Evolutionary conservation across 92 coral and sea anemone species (phyloP).

Genomic region (Chrysogorgia sp.): DNA sequence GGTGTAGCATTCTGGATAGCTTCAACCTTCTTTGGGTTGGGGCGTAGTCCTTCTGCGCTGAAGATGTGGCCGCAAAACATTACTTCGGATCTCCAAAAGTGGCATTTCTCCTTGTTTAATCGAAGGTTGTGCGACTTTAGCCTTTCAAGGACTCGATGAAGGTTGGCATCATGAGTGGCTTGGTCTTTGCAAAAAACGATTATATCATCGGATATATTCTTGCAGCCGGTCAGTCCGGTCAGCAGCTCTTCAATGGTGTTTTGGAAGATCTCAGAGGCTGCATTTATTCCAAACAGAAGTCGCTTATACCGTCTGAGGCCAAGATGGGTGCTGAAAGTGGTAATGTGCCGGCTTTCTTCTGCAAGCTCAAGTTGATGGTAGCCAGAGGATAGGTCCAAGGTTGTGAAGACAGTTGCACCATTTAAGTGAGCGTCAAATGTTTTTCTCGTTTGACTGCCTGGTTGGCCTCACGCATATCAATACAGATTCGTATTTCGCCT

Average conservation of each 20-base stretch:
- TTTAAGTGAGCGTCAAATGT: constrained; percentile 43
- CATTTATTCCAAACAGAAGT: constrained; percentile 71
- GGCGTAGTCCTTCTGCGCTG: constrained; percentile 39
- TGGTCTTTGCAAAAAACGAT: constrained; percentile 63
- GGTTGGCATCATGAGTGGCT: constrained; percentile 62
- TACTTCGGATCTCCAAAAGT: constrained; percentile 52
- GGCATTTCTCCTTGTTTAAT: constrained; percentile 63
- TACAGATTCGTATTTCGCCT: constrained; percentile 64
- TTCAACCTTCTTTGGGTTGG: constrained; percentile 43
- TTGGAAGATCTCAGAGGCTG: constrained; percentile 77
- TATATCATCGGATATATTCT: constrained; percentile 66
- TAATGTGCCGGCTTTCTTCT: constrained; percentile 66
- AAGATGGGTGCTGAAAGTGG: constrained; percentile 68
- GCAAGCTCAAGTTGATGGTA: constrained; percentile 71
- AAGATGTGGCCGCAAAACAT: too few species aligned
- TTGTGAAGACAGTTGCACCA: constrained; percentile 60
- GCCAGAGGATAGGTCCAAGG: constrained; percentile 68
- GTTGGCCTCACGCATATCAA: constrained; percentile 76
- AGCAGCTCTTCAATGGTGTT: constrained; percentile 66
- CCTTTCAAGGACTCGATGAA: constrained; percentile 45
- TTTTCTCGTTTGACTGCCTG: constrained; percentile 61
- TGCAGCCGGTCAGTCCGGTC: constrained; percentile 74
- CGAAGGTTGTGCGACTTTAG: constrained; percentile 63
- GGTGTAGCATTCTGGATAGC: constrained; percentile 55
- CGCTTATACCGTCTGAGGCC: constrained; percentile 65